Percentiles rank a stretch among this genome's conserved stretches.
Evolutionary conservation across 2,888 invertebrate species (phyloP).

Genomic region (Acanthoscelides obtectus): DNA sequence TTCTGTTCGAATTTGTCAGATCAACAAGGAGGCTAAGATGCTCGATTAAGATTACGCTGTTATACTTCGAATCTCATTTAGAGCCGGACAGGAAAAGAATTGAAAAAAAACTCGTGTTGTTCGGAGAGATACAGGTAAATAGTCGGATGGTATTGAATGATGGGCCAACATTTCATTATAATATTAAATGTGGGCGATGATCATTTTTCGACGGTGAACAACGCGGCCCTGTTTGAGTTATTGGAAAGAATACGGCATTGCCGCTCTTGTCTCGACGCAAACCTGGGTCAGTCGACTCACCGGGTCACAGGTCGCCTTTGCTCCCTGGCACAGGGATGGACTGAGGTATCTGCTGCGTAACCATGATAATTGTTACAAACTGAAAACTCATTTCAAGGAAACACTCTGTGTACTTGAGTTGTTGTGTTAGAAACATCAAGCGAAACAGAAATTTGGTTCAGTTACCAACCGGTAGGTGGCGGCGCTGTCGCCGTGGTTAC

Average conservation of each 20-base stretch:
- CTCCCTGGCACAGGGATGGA: neutral
- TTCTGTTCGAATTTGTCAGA: neutral
- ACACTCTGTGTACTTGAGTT: no score
- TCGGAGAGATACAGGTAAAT: neutral
- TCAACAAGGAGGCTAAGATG: neutral
- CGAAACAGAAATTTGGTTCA: no score
- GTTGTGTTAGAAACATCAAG: no score
- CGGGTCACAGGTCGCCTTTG: neutral
- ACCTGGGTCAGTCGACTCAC: neutral
- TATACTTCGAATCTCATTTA: neutral
- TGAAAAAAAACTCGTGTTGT: neutral
- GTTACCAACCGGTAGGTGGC: no score
- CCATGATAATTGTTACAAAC: neutral
- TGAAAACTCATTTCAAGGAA: no score
- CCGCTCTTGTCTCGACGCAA: neutral
- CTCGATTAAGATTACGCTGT: neutral
- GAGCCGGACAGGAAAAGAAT: neutral
- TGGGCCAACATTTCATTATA: constrained; percentile 1
- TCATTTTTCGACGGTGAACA: neutral
- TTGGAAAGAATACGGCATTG: neutral
- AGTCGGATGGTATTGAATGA: constrained; percentile 1
- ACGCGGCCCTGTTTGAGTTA: neutral
- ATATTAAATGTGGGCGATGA: neutral
- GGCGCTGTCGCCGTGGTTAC: no score
- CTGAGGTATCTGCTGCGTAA: neutral